These are phyloP conservation scores for Pangasius sanitwongsei DNA, from an alignment of 2,797 vertebrate species.

Conservation along the genomic window DNA sequence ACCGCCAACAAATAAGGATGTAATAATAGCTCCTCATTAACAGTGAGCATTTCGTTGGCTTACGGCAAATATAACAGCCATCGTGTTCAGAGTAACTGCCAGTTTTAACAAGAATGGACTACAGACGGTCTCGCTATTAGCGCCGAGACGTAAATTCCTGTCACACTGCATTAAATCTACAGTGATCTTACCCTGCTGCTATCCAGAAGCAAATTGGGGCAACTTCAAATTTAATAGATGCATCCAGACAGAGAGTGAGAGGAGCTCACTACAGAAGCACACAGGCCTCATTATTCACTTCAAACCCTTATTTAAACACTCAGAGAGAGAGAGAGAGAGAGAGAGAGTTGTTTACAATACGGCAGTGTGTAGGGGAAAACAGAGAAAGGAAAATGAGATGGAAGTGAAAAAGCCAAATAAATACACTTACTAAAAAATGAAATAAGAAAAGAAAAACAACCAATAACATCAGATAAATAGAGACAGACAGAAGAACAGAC, in stretches of 20 bases:
- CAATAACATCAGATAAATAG: neutral
- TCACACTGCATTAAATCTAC: constrained; percentile 6
- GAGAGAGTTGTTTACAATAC: neutral
- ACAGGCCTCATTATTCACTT: neutral
- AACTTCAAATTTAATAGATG: constrained; percentile 5
- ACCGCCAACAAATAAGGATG: neutral
- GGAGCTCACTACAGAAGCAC: neutral
- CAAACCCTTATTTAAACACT: constrained; percentile 9
- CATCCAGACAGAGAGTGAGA: constrained; percentile 15
- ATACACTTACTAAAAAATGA: neutral
- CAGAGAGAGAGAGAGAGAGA: neutral
- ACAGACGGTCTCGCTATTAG: neutral
- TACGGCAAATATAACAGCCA: neutral
- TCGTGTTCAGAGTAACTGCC: neutral
- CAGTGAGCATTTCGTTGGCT: neutral
- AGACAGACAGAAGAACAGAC: neutral
- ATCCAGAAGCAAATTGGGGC: neutral
- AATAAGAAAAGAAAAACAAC: neutral
- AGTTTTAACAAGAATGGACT: neutral
- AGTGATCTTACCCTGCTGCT: neutral
- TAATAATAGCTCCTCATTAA: constrained; percentile 1
- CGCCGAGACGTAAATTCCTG: neutral
- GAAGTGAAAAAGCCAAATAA: neutral
- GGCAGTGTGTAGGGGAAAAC: neutral
- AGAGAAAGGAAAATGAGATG: neutral